Evolutionary conservation across 2,113 vertebrate species (phyloP).

Genomic region (Bothrops jararaca): DNA sequence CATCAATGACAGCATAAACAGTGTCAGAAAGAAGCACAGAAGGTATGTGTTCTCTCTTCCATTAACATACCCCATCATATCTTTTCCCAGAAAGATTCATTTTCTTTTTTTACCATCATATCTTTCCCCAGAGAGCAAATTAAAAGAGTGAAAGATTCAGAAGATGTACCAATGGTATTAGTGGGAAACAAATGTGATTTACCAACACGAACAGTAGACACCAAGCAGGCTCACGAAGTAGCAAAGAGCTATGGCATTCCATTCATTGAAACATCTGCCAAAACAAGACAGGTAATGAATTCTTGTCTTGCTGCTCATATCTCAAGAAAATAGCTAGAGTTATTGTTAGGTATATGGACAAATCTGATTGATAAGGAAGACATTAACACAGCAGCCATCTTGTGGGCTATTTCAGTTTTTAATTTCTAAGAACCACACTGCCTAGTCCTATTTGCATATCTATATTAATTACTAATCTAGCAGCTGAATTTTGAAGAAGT

Average conservation of each 20-base stretch:
- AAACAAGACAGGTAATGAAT: slow-evolving; percentile 80
- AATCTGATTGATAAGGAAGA: not conserved
- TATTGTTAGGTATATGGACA: not conserved
- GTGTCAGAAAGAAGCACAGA: not conserved
- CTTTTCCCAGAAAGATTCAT: slow-evolving; percentile 67
- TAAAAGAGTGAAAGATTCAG: slow-evolving; percentile 87
- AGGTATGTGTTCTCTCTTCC: not conserved
- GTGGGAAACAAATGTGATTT: slow-evolving; percentile 90
- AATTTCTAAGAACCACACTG: not conserved
- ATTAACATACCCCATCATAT: not conserved
- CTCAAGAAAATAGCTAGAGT: not conserved
- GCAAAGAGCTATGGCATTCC: slow-evolving; percentile 87
- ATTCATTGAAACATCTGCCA: slow-evolving; percentile 89
- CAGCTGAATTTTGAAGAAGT: not conserved
- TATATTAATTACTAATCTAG: not conserved
- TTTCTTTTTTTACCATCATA: not conserved
- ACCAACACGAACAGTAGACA: slow-evolving; percentile 85
- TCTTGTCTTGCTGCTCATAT: not conserved
- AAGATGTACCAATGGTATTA: slow-evolving; percentile 90
- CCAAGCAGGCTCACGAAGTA: slow-evolving; percentile 86
- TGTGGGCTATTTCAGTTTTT: not conserved
- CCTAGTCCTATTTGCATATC: not conserved
- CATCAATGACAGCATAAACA: not conserved
- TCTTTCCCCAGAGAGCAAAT: slow-evolving; percentile 80
- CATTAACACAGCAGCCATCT: not conserved